Base-by-base conservation (phyloP, 2,113 vertebrate genomes). In the Pituophis catenifer region DNA sequence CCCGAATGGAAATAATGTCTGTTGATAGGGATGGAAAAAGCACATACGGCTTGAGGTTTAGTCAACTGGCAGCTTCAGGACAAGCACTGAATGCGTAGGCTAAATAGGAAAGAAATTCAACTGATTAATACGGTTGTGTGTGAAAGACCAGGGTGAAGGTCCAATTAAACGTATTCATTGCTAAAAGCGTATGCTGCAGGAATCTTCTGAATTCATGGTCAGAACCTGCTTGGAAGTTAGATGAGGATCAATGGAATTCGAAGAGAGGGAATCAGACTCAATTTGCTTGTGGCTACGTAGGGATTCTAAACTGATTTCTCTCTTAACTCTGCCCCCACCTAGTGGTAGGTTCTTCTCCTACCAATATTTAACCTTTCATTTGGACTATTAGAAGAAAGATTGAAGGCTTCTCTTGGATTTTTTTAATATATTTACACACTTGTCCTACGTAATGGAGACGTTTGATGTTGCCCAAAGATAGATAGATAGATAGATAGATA, bases 1-100 rank as follows among this genome's bases (percentile, higher is more conserved):
- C 8, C 58, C 8, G 0, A 81, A 38, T 81, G 33, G 26, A 75
- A 89, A 75, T 19, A 23, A 81, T 3, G 13, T 89, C 38, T 26
- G 44, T 57, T 29, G 59, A 53, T 24, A 26, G 1, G 7, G n/a
- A 38, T 19, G 33, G 75, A 81, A 55, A 57, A 33, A 23, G 65
- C 86, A 8, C 58, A 54, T 33, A 52, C 21, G 93, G 26, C 0
- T 62, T 33, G 8, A 44, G 58, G 50, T 29, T 8, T 2, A 44
- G 29, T 57, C 93, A 85, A 75, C 92, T 94, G 92, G n/a, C 89
- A 89, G 91, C 94, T 93, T 94, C 93, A 89, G 70, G 38, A 38
- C 65, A 55, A 93, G 94, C 93, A 15, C 96, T 95, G 95, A 85
- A 95, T 55, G 91, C 89, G 29, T 0, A 94, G 91, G 93, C 92